Evolutionary conservation across 2,888 invertebrate species (phyloP).

Genomic region (Perithous albicinctus): DNA sequence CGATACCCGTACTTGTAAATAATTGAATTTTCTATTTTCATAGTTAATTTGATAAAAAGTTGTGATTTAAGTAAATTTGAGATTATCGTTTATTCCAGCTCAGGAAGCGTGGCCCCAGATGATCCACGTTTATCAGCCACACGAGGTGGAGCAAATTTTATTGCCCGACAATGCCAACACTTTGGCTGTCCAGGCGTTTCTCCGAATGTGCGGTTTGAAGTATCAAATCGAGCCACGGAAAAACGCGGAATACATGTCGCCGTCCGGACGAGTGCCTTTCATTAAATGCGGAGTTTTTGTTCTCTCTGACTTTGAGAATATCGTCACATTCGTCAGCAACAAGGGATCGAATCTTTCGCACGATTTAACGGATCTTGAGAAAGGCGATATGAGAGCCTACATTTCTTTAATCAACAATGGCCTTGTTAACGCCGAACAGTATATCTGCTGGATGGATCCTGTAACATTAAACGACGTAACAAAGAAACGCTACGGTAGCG

Average conservation of each 20-base stretch:
- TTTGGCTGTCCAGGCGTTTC: slow-evolving; percentile 95
- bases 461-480: slow-evolving; percentile 93
- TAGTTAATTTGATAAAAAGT: neutral
- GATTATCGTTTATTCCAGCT: slow-evolving; percentile 86
- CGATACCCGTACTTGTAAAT: no score
- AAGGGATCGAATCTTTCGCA: slow-evolving; percentile 93
- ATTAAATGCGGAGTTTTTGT: slow-evolving; percentile 95
- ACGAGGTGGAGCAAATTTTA: slow-evolving; percentile 97
- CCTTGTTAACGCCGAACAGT: slow-evolving; percentile 96
- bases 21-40: neutral
- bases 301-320: slow-evolving; percentile 95
- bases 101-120: slow-evolving; percentile 96
- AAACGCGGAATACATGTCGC: slow-evolving; percentile 99
- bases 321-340: slow-evolving; percentile 94
- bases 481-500: slow-evolving; percentile 93
- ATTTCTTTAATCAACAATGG: slow-evolving; percentile 96
- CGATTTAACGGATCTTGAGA: slow-evolving; percentile 90
- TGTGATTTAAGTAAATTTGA: neutral
- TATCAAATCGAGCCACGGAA: slow-evolving; percentile 93
- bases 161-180: slow-evolving; percentile 97
- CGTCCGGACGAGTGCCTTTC: slow-evolving; percentile 96
- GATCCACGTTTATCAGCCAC: slow-evolving; percentile 94
- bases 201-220: slow-evolving; percentile 96
- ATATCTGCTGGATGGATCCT: slow-evolving; percentile 94
- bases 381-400: slow-evolving; percentile 97